Evolutionary conservation across 1,140 invertebrate genomes (phyloP).

Genomic region (Anoplophora glabripennis): DNA sequence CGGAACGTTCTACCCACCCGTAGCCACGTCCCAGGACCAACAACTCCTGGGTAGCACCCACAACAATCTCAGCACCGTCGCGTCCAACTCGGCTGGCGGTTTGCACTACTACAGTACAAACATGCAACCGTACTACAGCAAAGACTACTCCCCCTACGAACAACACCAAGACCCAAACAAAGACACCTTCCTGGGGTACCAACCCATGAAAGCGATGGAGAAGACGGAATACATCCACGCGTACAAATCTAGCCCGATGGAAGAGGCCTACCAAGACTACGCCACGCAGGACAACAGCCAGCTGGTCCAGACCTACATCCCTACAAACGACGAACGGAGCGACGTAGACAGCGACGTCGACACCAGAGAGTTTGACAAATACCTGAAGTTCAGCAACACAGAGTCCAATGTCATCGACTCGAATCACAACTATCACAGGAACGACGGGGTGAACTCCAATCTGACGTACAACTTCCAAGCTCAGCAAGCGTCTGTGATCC

Average conservation of each 20-base stretch:
- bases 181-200: conserved; percentile 30
- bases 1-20: conserved; percentile 82
- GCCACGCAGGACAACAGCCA: conserved; percentile 53
- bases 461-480: conserved; percentile 44
- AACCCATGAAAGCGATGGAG: conserved; percentile 27
- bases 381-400: conserved; percentile 58
- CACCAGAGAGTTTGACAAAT: conserved; percentile 63
- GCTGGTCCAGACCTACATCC: conserved; percentile 41
- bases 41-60: conserved; percentile 54
- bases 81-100: conserved; percentile 17
- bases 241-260: conserved; percentile 26
- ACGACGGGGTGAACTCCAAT: conserved; percentile 37
- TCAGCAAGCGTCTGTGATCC: conserved; percentile 49
- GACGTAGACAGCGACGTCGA: conserved; percentile 55
- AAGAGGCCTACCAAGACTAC: conserved; percentile 49
- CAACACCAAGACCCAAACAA: conserved; percentile 24
- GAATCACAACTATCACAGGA: conserved; percentile 55
- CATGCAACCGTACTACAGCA: conserved; percentile 19
- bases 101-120: conserved; percentile 22
- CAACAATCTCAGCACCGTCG: conserved; percentile 29
- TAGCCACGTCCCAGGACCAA: conserved; percentile 74
- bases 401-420: conserved; percentile 55
- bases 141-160: conserved; percentile 35
- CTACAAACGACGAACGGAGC: conserved; percentile 44
- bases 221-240: conserved; percentile 33